Base-by-base conservation (phyloP, 2,113 vertebrate genomes). In the Gymnocephalus cernua region DNA sequence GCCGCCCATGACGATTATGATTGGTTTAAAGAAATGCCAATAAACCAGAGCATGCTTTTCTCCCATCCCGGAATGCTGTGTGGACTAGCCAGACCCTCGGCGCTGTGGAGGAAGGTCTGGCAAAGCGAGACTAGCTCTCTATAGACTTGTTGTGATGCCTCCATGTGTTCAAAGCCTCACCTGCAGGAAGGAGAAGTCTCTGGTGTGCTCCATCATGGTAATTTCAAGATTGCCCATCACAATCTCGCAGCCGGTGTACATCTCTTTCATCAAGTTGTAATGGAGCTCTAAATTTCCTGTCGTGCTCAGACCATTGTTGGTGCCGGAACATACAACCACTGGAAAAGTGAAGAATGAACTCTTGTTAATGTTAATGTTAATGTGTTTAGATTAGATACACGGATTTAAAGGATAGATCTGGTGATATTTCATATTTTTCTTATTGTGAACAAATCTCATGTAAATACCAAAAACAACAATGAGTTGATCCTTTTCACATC, bases 181-280 rank as follows among this genome's bases (percentile, higher is more conserved):
- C 96, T 95, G 93, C 29, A 99, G 91, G 93, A 99, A 99, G 74
- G 95, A 96, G 75, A 98, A 95, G 91, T 99, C 93, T 25, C 95
- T 95, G 1, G 74, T 93, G 90, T 97, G 95, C 59, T 86, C 96
- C 63, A 97, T 97, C 90, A 96, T 96, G 77, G 95, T 96, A 59
- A 99, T 97, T 94, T 99, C 98, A 4, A 99, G 96, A 94, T 99
- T 99, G 8, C 98, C 97, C 94, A 97, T 97, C 59, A 99, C 96
- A 0, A 99, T 97, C 88, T 98, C 95, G 4, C 97, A 99, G 88
- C 92, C 93, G 1, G 87, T 96, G 86, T 98, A 99, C 83, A 94
- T 95, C 14, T 95, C 93, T 87, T 95, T 91, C 84, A 97, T 94
- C 0, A 94, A 94, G 74, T 95, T 95, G 93, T 97, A 97, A 62